A percentile compares a stretch with the other conserved stretches of the same genome.
Conservation (phyloP, 2,113 vertebrate species). For the Piliocolobus tephrosceles region DNA sequence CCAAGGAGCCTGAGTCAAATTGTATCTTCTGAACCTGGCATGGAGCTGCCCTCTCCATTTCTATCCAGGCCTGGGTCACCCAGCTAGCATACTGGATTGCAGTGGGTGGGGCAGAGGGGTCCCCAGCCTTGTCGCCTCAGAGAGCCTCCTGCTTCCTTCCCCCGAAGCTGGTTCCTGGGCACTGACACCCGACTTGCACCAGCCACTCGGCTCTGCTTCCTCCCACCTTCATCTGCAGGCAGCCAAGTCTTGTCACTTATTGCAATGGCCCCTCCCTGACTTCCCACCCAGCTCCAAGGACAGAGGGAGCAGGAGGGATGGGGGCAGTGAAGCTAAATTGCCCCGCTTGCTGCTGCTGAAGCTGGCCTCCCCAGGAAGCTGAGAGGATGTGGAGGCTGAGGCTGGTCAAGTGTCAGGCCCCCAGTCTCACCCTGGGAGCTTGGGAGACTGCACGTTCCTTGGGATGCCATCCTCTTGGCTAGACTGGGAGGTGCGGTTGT, state of each 20-base stretch:
- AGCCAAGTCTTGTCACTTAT: background rate
- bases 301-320: background rate
- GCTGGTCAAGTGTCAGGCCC: background rate
- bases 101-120: background rate
- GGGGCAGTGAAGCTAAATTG: rapidly evolving
- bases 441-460: background rate
- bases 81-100: too few species aligned
- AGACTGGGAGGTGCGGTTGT: background rate
- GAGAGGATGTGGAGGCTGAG: background rate
- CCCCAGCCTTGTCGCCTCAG: too few species aligned
- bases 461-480: background rate
- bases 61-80: background rate
- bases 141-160: rapidly evolving
- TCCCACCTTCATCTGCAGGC: background rate
- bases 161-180: background rate
- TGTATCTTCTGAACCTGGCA: rapidly evolving
- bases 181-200: rapidly evolving
- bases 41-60: rapidly evolving
- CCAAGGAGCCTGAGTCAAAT: background rate
- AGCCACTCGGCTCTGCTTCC: background rate
- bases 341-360: background rate
- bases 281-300: background rate
- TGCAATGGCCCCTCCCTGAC: background rate
- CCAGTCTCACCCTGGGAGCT: rapidly evolving
- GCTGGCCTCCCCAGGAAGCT: rapidly evolving